These are phyloP conservation scores for Pseudonaja textilis DNA, from an alignment of 2,113 vertebrate species.

Conservation along the genomic window DNA sequence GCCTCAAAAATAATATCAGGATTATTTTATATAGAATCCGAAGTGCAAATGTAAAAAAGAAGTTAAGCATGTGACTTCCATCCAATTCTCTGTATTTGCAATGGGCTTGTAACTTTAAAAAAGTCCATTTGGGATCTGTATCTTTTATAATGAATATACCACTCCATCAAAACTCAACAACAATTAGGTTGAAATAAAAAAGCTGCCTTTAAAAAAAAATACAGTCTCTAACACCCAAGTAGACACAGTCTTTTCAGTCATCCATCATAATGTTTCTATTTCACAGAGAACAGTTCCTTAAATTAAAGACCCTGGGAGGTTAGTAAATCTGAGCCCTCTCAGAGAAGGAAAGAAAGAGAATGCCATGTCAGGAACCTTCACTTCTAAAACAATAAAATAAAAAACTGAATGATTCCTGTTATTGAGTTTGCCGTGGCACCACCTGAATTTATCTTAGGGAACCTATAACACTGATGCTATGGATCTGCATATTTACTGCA, in stretches of 20 bases:
- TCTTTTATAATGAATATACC: slow-evolving; percentile 22
- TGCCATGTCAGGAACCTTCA: fast-evolving
- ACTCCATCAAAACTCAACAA: background rate
- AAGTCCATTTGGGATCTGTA: slow-evolving; percentile 2
- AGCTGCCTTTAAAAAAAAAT: background rate
- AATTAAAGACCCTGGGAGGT: slow-evolving; percentile 8
- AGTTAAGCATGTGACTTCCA: background rate
- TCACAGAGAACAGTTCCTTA: background rate
- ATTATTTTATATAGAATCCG: background rate
- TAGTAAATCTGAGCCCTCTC: background rate
- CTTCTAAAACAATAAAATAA: background rate
- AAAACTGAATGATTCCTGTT: background rate
- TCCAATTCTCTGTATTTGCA: fast-evolving
- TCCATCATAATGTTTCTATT: background rate
- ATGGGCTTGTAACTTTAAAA: background rate
- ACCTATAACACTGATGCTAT: background rate
- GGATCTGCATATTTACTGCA: background rate
- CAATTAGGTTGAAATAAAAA: background rate
- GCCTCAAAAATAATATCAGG: background rate
- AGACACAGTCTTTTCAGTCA: slow-evolving; percentile 6
- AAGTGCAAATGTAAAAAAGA: background rate
- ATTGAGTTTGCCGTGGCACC: background rate
- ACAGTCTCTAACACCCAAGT: background rate
- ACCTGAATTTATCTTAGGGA: background rate
- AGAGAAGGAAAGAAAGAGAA: slow-evolving; percentile 5